Evolutionary conservation across 2,888 invertebrate species (phyloP), one percentile per base, ranked within the genome.

Genomic region (Embidobia sp.): DNA sequence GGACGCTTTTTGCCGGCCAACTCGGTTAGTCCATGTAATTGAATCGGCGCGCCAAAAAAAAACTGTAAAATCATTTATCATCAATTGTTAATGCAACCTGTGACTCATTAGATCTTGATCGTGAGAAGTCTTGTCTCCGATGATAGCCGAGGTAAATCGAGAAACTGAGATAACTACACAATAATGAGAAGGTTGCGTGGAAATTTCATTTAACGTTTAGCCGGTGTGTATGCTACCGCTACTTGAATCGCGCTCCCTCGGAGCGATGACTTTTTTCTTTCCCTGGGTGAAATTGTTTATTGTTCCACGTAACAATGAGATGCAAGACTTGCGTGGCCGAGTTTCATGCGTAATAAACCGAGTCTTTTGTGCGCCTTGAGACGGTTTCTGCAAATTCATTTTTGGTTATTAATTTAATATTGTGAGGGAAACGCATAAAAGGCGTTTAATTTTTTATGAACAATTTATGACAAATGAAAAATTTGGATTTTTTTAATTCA

Each of bases 141-240:
- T 49, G 63, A 63, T 40, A 63, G 40, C 29, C 49, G 42, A 37
- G 29, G 27, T 49, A 31, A 63, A 49, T 63, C 63, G 22, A 13
- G 51, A 6, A 42, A 42, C 49, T 29, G 22, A 40, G 16, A 31
- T 8, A n/a, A 18, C 37, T 19, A 10, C 61, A 61, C 61, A 61
- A 61, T 61, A 61, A 61, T 61, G 61, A 48, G 61, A 61, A 61
- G 40, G 5, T 16, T 26, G 49, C 49, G 63, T 48, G 63, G 63
- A 48, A 48, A 48, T 63, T 63, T 63, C 48, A 16, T 35, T 48
- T 61, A 44, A 35, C 61, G 35, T 44, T 61, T 59, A 37, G 37
- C 26, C 27, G n/a, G n/a, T n/a, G n/a, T n/a, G n/a, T n/a, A n/a
- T n/a, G n/a, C n/a, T n/a, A n/a, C n/a, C n/a, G n/a, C n/a, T n/a